phyloP scores from a whole-genome alignment of 2,113 vertebrate genomes.

The Poeciliopsis turrubarensis region DNA sequence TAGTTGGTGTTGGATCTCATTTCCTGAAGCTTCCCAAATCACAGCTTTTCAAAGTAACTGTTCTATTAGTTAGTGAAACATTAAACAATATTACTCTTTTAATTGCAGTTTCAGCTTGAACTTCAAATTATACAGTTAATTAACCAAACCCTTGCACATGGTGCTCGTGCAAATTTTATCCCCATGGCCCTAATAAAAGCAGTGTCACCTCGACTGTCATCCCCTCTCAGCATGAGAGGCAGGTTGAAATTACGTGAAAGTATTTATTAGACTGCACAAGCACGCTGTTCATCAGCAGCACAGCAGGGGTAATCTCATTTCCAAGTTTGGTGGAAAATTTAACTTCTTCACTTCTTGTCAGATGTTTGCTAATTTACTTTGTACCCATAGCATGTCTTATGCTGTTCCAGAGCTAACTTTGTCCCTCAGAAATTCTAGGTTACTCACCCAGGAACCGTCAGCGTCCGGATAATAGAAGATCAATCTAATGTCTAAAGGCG shows the following conservation, averaged over 20 bases:
- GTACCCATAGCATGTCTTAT: conserved; percentile 35
- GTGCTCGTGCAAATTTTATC: conserved; percentile 25
- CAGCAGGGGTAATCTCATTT: conserved; percentile 58
- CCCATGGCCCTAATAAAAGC: conserved; percentile 34
- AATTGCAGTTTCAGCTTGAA: conserved; percentile 9
- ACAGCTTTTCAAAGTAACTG: conserved; percentile 9
- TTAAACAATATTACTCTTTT: conserved; percentile 9
- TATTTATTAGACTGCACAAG: conserved; percentile 71
- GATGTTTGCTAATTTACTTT: conserved; percentile 68
- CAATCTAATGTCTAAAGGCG: no score
- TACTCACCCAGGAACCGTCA: conserved; percentile 42
- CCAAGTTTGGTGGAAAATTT: conserved; percentile 52
- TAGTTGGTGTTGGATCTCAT: conserved; percentile 12
- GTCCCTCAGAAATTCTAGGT: conserved; percentile 38
- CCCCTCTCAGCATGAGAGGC: conserved; percentile 48
- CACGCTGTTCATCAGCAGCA: conserved; percentile 68
- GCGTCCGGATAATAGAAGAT: conserved; percentile 19
- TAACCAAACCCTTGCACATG: conserved; percentile 15
- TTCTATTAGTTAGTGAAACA: conserved; percentile 29
- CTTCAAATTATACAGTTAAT: conserved; percentile 27
- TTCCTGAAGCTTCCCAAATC: conserved; percentile 8
- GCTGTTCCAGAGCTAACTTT: conserved; percentile 40
- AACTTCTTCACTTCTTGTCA: conserved; percentile 52
- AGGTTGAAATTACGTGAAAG: conserved; percentile 51
- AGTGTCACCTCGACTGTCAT: conserved; percentile 23